These are phyloP conservation scores for Psittacula cyanocephala DNA, from an alignment of 2,113 vertebrate genomes.

Conservation along the genomic window DNA sequence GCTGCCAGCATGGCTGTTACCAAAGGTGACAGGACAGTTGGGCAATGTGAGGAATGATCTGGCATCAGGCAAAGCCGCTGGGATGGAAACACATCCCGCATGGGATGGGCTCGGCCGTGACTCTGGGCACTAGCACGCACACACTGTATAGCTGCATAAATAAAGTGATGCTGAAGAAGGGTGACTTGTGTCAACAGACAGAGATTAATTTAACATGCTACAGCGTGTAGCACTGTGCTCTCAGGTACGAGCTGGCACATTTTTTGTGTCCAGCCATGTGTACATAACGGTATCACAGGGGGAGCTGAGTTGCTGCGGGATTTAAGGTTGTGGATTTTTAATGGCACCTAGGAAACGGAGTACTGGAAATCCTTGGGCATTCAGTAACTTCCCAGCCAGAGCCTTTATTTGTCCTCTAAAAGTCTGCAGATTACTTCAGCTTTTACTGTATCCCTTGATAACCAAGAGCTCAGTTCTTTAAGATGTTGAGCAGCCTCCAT, in stretches of 20 bases:
- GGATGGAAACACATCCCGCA: background rate
- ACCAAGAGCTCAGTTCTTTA: background rate
- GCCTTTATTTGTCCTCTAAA: background rate
- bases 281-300: background rate
- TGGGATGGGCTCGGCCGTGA: accelerated
- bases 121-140: background rate
- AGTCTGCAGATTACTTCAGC: background rate
- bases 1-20: conserved; percentile 27
- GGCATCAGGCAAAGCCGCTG: background rate
- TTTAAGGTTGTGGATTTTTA: background rate
- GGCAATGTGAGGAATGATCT: background rate
- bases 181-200: background rate
- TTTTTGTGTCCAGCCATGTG: background rate
- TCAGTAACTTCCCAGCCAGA: background rate
- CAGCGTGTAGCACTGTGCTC: background rate
- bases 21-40: background rate
- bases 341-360: background rate
- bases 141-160: background rate
- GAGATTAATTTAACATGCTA: background rate
- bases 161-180: background rate
- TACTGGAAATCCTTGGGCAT: background rate
- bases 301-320: background rate
- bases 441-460: background rate
- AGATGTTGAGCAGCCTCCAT: background rate
- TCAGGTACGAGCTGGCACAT: background rate